Evolutionary conservation across 1,140 invertebrate species (phyloP), one percentile per base, ranked within the genome.

Genomic region (Anagrus nilaparvatae): DNA sequence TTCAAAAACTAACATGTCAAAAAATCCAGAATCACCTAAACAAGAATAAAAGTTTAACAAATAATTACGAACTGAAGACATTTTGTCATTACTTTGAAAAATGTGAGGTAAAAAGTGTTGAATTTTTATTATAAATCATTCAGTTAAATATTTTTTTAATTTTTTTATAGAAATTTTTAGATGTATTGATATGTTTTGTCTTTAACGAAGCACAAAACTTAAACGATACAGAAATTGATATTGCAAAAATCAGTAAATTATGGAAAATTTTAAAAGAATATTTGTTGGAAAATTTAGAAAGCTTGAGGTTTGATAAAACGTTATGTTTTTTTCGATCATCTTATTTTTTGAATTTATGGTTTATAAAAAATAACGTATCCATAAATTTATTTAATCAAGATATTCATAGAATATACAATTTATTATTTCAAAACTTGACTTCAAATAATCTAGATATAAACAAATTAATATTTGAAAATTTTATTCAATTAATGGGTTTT

Each of bases 21-120:
- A 64, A 60, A 49, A 59, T 66, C 36, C 44, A 34, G 34, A 23
- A 51, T 21, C 52, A 58, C 41, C 51, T 66, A 31, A 48, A 40
- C 2, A 39, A 41, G 40, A 31, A 58, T 46, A 55, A 56, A 40
- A 52, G 40, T 42, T 47, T 29, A 12, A 61, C 45, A 46, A 43
- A 44, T 7, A 6, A 12, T 5, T 4, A 13, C 5, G 52, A 62
- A 37, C 23, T 46, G 12, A 33, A 47, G 19, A 53, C 40, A 25
- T 57, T 56, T 29, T 39, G 61, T 4, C 27, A 32, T 34, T 63
- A 56, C 39, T 60, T 58, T 9, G 43, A 48, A 44, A 37, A 48
- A 18, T 59, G 49, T 43, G 52, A 58, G 28, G 60, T 63, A 31
- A 49, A 44, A 32, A n/a, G n/a, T 19, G 39, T 47, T 48, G 41